A percentile compares a stretch with the other conserved stretches of the same genome.
Conservation (phyloP, 2,113 vertebrate genomes). For the Capra hircus region DNA sequence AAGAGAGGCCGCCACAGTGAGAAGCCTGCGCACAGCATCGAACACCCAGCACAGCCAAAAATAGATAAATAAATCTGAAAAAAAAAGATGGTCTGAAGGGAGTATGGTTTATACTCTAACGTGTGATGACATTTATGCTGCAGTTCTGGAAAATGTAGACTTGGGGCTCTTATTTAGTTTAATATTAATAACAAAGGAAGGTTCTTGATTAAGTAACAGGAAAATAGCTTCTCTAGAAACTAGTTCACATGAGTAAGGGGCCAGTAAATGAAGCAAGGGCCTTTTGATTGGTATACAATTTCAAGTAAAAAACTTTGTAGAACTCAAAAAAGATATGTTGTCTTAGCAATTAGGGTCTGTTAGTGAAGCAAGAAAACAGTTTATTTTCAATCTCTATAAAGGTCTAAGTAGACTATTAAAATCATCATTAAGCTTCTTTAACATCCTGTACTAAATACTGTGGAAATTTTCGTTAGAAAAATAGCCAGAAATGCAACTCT, state of each 20-base stretch:
- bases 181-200: neutral
- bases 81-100: neutral
- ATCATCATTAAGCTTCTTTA: slow-evolving; percentile 19
- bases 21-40: neutral
- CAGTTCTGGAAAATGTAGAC: neutral
- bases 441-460: neutral
- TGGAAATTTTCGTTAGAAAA: slow-evolving; percentile 29
- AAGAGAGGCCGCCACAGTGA: neutral
- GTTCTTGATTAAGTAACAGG: neutral
- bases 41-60: neutral
- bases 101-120: neutral
- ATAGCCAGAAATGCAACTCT: neutral
- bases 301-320: neutral
- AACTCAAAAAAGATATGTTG: slow-evolving; percentile 31
- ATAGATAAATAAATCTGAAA: neutral
- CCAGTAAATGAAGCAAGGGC: neutral
- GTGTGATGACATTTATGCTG: neutral
- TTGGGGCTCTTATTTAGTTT: neutral
- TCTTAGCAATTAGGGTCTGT: slow-evolving; percentile 10
- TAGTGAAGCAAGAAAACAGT: neutral
- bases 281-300: slow-evolving; percentile 21
- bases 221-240: slow-evolving; percentile 19
- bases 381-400: slow-evolving; percentile 8
- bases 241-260: neutral
- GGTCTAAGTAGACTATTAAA: neutral